These are phyloP conservation scores for Cydia pomonella DNA, from an alignment of 1,140 invertebrate species.

Conservation along the genomic window DNA sequence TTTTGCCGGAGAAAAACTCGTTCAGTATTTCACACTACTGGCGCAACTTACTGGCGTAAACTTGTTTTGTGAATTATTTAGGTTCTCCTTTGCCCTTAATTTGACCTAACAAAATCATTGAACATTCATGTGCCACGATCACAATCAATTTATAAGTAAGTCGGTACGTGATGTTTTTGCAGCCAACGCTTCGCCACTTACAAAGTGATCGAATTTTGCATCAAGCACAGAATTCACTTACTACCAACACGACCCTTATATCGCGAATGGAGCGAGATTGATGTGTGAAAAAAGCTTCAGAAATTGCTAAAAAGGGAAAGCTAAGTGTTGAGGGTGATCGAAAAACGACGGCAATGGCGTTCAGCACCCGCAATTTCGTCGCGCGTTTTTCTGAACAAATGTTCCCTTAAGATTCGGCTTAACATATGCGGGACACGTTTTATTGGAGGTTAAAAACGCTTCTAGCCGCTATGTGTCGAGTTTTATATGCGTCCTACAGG, in stretches of 20 bases:
- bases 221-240: constrained; percentile 33
- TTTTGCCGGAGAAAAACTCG: not conserved
- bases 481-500: constrained; percentile 57
- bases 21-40: not conserved
- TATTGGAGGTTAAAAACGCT: constrained; percentile 69
- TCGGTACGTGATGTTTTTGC: constrained; percentile 27
- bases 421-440: constrained; percentile 71
- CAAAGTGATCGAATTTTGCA: constrained; percentile 33
- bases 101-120: not conserved
- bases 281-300: constrained; percentile 69
- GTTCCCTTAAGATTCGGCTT: constrained; percentile 67
- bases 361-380: constrained; percentile 68
- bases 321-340: constrained; percentile 74
- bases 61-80: constrained; percentile 35
- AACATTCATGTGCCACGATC: not conserved
- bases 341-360: constrained; percentile 57
- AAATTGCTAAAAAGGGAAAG: constrained; percentile 77
- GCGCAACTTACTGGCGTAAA: too few relatives aligned
- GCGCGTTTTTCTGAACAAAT: constrained; percentile 75
- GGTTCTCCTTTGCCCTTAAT: not conserved
- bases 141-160: constrained; percentile 15
- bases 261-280: constrained; percentile 60
- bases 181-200: constrained; percentile 30
- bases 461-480: constrained; percentile 50
- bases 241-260: constrained; percentile 55